These are phyloP conservation scores for Meriones unguiculatus DNA, from an alignment of 2,113 vertebrate genomes.

Conservation along the genomic window DNA sequence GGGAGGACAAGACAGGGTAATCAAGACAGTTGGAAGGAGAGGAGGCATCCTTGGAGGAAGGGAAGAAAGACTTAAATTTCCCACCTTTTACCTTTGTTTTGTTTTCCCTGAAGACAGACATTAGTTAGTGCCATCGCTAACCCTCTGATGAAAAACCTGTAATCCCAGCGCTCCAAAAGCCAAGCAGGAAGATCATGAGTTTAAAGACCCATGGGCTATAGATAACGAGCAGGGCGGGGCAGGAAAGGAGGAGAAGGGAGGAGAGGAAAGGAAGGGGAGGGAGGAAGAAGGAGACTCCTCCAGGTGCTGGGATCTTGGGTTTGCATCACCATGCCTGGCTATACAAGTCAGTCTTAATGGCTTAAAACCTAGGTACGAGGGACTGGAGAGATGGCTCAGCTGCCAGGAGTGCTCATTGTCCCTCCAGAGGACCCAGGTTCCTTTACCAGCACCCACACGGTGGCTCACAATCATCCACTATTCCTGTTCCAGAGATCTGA, in stretches of 20 bases:
- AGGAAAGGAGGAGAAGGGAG: background rate
- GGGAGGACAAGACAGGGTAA: background rate
- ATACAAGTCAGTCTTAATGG: background rate
- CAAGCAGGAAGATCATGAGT: background rate
- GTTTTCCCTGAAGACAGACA: background rate
- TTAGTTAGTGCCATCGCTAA: background rate
- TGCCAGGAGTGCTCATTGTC: background rate
- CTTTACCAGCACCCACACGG: background rate
- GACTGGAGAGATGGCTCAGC: background rate
- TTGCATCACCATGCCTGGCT: background rate
- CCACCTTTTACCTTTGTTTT: background rate
- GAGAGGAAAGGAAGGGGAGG: too few species aligned
- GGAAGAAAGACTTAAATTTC: background rate
- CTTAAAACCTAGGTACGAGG: background rate
- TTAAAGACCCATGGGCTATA: background rate
- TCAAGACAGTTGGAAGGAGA: background rate
- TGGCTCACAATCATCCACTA: background rate
- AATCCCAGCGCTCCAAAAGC: background rate
- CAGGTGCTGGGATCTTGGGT: too few species aligned
- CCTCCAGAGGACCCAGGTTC: background rate
- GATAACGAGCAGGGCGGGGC: background rate
- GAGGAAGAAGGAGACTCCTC: background rate
- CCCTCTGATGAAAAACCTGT: background rate
- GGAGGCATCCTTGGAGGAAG: background rate
- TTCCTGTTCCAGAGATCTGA: background rate